These are phyloP conservation scores for Drosophila affinis DNA, from an alignment of 2,888 invertebrate genomes.

Conservation along the genomic window DNA sequence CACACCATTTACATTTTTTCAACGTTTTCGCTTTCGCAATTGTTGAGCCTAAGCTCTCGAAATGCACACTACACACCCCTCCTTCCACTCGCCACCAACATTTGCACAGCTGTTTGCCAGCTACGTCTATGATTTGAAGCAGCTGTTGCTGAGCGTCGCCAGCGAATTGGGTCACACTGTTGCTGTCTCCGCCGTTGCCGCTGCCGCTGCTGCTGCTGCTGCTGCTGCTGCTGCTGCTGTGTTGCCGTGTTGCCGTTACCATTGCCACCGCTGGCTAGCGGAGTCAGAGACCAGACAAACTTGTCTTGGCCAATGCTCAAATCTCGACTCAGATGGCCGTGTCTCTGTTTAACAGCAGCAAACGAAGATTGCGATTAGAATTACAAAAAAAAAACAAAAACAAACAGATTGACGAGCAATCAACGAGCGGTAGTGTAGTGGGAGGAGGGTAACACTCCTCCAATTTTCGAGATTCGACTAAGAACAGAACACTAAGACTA, in stretches of 20 bases:
- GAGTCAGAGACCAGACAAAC: constrained; percentile 63
- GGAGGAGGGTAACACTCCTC: constrained; percentile 3
- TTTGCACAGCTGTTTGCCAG: constrained; percentile 71
- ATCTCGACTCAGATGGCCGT: constrained; percentile 13
- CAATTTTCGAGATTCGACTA: constrained; percentile 25
- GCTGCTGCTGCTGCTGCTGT: too few species aligned
- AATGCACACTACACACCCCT: constrained; percentile 36
- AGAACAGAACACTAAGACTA: too few species aligned
- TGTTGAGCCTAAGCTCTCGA: constrained; percentile 34
- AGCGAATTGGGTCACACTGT: constrained; percentile 72
- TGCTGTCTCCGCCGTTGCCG: constrained; percentile 43
- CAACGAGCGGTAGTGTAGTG: constrained; percentile 16
- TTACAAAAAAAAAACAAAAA: constrained; percentile 5
- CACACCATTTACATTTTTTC: constrained; percentile 52
- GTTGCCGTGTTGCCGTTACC: constrained; percentile 18
- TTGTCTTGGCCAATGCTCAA: constrained; percentile 63
- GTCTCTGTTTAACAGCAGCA: constrained; percentile 36
- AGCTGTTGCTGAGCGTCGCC: constrained; percentile 41
- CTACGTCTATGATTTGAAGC: constrained; percentile 45
- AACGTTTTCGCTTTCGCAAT: constrained; percentile 57
- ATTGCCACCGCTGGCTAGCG: constrained; percentile 18
- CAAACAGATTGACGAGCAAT: constrained; percentile 42
- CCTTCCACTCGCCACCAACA: constrained; percentile 42
- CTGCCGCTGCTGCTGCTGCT: background rate
- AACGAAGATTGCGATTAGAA: constrained; percentile 40